A percentile compares a stretch with the other conserved stretches of the same genome.
phyloP scores from a whole-genome alignment of 1,140 invertebrate genomes.

The Phymorhynchus buccinoides region DNA sequence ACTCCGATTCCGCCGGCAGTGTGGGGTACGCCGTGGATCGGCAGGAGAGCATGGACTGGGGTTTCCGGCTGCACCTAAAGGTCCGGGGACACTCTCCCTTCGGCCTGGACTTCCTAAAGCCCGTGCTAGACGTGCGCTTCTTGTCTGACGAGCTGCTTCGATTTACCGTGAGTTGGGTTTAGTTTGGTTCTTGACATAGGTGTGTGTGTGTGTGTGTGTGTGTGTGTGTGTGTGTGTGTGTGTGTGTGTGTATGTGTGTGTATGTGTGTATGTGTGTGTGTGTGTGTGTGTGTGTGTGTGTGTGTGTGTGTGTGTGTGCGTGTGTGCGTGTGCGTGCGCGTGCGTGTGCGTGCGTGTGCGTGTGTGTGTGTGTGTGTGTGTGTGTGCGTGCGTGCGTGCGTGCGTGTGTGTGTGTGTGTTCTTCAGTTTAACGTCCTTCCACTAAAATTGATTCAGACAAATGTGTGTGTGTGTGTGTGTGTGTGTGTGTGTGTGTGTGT shows the following conservation, averaged over 20 bases:
- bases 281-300: neutral
- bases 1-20: constrained; percentile 19
- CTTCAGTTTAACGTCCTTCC: neutral
- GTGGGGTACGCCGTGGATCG: constrained; percentile 43
- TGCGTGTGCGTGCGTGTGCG: neutral
- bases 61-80: constrained; percentile 45
- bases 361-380: constrained; percentile 20
- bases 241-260: constrained; percentile 14
- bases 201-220: neutral
- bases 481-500: neutral
- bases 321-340: neutral
- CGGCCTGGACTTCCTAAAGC: constrained; percentile 41
- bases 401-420: constrained; percentile 18
- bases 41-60: constrained; percentile 34
- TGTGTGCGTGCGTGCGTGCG: neutral
- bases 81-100: constrained; percentile 50
- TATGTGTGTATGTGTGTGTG: neutral
- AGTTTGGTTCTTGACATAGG: neutral
- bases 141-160: constrained; percentile 49
- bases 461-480: neutral
- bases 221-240: neutral
- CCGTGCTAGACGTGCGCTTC: constrained; percentile 52
- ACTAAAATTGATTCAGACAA: neutral
- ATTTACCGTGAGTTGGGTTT: constrained; percentile 54
- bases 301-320: too few relatives aligned